Conservation (phyloP, 2,797 vertebrate genomes). For the Hoplostethus mediterraneus region DNA sequence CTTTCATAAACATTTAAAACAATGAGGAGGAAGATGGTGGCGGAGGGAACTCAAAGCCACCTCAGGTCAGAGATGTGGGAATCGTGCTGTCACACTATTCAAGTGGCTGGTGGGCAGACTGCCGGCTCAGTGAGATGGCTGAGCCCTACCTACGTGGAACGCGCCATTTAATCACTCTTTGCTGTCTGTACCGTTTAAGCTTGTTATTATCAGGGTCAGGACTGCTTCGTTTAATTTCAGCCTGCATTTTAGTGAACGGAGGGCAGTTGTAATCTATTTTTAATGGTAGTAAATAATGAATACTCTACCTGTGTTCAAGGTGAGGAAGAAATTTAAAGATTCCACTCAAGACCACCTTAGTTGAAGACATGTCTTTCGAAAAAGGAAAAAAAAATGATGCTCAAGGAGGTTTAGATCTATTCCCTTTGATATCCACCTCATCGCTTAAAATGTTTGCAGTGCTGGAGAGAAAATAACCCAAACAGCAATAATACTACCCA, state of each 20-base stretch:
- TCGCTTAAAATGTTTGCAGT: too few species aligned
- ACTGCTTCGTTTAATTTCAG: background rate
- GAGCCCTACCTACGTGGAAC: background rate
- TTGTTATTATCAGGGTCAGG: background rate
- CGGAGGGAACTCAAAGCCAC: background rate
- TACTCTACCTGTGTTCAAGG: background rate
- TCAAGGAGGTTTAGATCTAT: too few species aligned
- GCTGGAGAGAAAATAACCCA: too few species aligned
- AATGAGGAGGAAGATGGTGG: background rate
- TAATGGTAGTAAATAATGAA: background rate
- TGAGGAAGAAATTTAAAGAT: background rate
- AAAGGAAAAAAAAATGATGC: too few species aligned
- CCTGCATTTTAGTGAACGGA: background rate
- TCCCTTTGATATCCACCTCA: too few species aligned
- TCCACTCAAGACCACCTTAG: too few species aligned
- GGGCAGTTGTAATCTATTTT: background rate
- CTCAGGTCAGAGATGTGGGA: slow-evolving; percentile 14
- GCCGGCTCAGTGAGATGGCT: too few species aligned
- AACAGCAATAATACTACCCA: too few species aligned
- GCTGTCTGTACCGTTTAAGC: background rate
- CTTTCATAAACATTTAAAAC: slow-evolving; percentile 15
- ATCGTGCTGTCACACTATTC: background rate
- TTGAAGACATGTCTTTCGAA: too few species aligned
- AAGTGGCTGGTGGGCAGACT: too few species aligned
- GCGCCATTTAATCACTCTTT: background rate